Conservation (phyloP, 2,797 vertebrate species). For the Ara ararauna region DNA sequence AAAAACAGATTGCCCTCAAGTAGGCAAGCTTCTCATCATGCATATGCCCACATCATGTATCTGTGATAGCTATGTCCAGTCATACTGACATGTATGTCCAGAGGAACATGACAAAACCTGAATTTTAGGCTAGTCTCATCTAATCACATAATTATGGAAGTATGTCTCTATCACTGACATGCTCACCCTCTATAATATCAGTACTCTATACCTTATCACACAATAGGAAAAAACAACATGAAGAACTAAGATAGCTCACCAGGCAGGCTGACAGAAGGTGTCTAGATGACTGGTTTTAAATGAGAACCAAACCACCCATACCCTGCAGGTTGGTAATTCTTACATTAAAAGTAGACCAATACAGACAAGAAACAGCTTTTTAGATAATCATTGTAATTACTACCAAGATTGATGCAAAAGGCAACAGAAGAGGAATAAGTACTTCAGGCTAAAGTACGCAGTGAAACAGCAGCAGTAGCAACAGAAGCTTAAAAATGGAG, state of each 20-base stretch:
- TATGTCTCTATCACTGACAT: not conserved
- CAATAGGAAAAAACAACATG: not conserved
- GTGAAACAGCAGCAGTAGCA: conserved; percentile 28
- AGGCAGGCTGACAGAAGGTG: not conserved
- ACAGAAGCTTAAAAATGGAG: not conserved
- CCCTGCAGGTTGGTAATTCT: not conserved
- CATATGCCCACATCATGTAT: accelerated
- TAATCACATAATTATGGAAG: not conserved
- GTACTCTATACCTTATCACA: not conserved
- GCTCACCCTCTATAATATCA: not conserved
- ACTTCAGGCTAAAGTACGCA: not conserved
- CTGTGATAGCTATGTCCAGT: not conserved
- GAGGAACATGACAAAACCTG: not conserved
- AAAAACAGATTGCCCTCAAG: not conserved
- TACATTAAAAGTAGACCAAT: not conserved
- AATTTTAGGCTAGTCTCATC: not conserved
- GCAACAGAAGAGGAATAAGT: not conserved
- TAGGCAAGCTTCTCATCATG: not conserved
- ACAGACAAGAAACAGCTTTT: not conserved
- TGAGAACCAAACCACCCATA: not conserved
- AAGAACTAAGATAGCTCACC: not conserved
- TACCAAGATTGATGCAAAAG: not conserved
- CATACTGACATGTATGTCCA: not conserved
- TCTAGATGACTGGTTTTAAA: not conserved
- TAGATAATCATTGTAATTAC: not conserved